Conservation (phyloP, 2,888 invertebrate species). For the Drosophila paracracens region DNA sequence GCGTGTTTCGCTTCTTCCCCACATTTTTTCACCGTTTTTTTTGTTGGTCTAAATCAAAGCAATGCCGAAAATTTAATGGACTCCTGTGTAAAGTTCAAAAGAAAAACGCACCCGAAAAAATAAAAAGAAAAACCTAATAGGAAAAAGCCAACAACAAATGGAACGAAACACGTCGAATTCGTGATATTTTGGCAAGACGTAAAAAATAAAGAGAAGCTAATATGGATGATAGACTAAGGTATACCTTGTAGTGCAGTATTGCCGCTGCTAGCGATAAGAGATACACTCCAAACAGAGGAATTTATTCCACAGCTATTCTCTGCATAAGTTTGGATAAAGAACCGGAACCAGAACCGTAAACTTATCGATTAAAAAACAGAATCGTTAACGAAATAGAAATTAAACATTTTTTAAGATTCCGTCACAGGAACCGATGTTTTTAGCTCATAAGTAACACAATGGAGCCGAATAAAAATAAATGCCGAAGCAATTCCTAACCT, state of each 20-base stretch:
- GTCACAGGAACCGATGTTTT: no score
- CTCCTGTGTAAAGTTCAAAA: conserved; percentile 72
- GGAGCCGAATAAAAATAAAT: neutral
- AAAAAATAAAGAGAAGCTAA: conserved; percentile 6
- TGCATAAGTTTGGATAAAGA: neutral
- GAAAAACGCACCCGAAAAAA: conserved; percentile 51
- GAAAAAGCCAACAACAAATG: conserved; percentile 52
- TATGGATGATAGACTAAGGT: neutral
- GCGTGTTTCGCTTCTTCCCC: conserved; percentile 31
- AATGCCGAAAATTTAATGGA: conserved; percentile 74
- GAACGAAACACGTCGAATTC: conserved; percentile 49
- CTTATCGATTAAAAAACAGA: neutral
- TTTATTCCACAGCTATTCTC: neutral
- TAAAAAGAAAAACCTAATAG: conserved; percentile 8
- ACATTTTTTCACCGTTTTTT: neutral
- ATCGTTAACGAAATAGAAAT: no score
- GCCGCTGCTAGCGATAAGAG: no score
- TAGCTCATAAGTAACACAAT: neutral
- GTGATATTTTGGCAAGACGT: conserved; percentile 38
- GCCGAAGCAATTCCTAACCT: neutral
- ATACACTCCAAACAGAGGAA: neutral
- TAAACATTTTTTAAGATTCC: neutral
- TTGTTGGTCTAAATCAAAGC: conserved; percentile 64
- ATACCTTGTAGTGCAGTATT: neutral
- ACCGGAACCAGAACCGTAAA: neutral